Conservation (phyloP, 2,888 invertebrate species). For the Ctenicera cuprea region DNA sequence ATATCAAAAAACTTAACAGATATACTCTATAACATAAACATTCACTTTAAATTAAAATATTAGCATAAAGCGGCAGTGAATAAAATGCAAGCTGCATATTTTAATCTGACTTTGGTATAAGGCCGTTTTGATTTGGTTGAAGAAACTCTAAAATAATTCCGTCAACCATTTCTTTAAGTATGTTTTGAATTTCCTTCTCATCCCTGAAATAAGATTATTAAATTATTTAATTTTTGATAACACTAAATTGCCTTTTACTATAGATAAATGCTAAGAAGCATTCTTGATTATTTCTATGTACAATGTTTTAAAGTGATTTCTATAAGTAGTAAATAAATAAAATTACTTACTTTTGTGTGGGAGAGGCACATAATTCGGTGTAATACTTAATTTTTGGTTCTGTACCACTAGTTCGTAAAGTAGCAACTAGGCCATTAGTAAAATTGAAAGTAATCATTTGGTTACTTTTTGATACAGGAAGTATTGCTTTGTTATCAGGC, state of each 20-base stretch:
- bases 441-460: constrained; percentile 98
- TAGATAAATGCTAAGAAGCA: no score
- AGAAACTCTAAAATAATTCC: constrained; percentile 88
- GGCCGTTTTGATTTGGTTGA: constrained; percentile 83
- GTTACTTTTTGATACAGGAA: constrained; percentile 79
- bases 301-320: no score
- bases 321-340: constrained; percentile 6
- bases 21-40: neutral
- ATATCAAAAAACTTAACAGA: constrained; percentile 17
- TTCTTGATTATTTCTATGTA: constrained; percentile 36
- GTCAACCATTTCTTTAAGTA: constrained; percentile 84
- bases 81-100: constrained; percentile 14
- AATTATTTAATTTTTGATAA: neutral
- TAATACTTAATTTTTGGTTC: constrained; percentile 99
- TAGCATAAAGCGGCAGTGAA: constrained; percentile 22
- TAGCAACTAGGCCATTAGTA: constrained; percentile 88
- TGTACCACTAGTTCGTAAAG: constrained; percentile 96
- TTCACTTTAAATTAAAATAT: constrained; percentile 4
- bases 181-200: constrained; percentile 77
- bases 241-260: no score
- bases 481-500: constrained; percentile 80
- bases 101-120: constrained; percentile 72
- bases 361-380: constrained; percentile 88
- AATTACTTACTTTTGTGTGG: constrained; percentile 76
- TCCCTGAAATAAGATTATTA: constrained; percentile 77